phyloP scores from a whole-genome alignment of 2,888 invertebrate genomes.

The Drosophila macrospina region DNA sequence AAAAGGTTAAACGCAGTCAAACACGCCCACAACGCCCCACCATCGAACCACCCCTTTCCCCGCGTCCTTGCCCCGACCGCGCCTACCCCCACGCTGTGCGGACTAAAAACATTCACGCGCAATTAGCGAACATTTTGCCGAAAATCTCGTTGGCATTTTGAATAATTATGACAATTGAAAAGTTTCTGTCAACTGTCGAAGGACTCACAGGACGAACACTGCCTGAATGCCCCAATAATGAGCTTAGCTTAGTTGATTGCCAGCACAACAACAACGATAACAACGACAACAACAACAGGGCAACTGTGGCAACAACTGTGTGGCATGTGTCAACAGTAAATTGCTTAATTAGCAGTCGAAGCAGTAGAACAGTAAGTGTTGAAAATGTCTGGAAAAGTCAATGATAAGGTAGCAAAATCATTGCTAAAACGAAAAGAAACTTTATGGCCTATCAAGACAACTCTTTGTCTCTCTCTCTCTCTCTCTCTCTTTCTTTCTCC shows the following conservation, averaged over 20 bases:
- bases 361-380: constrained; percentile 42
- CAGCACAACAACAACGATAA: constrained; percentile 20
- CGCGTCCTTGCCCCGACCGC: not conserved
- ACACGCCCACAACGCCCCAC: constrained; percentile 23
- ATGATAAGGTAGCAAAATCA: constrained; percentile 17
- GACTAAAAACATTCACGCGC: constrained; percentile 32
- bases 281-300: constrained; percentile 17
- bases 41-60: too few species aligned
- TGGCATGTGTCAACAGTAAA: constrained; percentile 58
- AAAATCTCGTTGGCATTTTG: constrained; percentile 67
- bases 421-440: constrained; percentile 9
- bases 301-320: constrained; percentile 8
- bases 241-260: constrained; percentile 57
- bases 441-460: constrained; percentile 12
- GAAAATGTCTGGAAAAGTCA: constrained; percentile 35
- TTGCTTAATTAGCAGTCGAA: constrained; percentile 64
- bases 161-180: constrained; percentile 79
- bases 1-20: constrained; percentile 52
- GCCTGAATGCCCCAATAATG: constrained; percentile 40
- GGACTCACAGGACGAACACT: constrained; percentile 1
- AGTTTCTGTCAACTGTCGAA: constrained; percentile 60
- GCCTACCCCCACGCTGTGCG: too few species aligned
- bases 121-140: constrained; percentile 54
- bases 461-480: not conserved
- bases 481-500: not conserved